Evolutionary conservation across 2,888 invertebrate species (phyloP).

Genomic region (Phytoseiulus persimilis): DNA sequence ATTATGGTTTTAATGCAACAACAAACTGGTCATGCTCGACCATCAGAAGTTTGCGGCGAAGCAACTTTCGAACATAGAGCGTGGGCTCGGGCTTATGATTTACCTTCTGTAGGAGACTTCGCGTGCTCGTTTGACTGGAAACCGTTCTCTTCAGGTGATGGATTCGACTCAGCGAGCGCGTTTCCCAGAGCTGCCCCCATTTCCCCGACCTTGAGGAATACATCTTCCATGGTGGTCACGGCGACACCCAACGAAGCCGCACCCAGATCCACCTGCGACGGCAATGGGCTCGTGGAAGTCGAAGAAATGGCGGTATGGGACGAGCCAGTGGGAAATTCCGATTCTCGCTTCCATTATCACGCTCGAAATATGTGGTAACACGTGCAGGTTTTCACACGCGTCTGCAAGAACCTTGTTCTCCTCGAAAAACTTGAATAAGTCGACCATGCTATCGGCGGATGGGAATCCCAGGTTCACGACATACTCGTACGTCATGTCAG

Average conservation of each 20-base stretch:
- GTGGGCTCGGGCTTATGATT: neutral
- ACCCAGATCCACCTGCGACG: neutral
- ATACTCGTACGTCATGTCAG: constrained; percentile 29
- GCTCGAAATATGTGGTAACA: neutral
- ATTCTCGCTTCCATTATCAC: neutral
- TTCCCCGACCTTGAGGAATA: constrained; percentile 14
- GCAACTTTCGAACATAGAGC: neutral
- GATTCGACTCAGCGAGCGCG: neutral
- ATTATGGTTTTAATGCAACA: neutral
- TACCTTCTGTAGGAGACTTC: neutral
- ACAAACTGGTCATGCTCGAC: neutral
- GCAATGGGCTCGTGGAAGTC: neutral
- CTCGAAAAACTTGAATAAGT: constrained; percentile 24
- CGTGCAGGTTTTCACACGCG: neutral
- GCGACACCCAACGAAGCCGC: neutral
- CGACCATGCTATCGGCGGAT: constrained; percentile 8
- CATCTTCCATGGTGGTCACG: constrained; percentile 24
- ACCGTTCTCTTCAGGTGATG: neutral
- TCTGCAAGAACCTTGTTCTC: neutral
- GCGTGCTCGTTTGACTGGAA: neutral
- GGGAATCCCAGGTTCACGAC: constrained; percentile 23
- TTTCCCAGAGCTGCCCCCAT: neutral
- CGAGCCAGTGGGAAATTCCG: too few species aligned
- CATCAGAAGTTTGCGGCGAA: neutral
- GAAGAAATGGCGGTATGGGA: too few species aligned